Base-by-base conservation (phyloP, 2,888 invertebrate species). In the Phortica magna region DNA sequence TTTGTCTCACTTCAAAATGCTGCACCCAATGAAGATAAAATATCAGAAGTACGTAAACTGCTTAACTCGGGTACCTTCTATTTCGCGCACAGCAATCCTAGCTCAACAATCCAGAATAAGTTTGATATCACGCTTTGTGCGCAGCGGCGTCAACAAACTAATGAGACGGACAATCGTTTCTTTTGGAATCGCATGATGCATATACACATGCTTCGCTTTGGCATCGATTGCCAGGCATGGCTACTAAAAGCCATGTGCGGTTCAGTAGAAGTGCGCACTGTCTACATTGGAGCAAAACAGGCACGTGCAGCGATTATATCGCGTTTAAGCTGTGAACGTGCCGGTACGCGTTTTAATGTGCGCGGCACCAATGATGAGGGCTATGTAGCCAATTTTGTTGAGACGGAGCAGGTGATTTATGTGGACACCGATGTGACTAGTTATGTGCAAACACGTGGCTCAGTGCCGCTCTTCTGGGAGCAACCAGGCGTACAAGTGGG, bases 361-460 rank as follows among this genome's bases (percentile, higher is more conserved):
- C 94, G 99, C 82, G 99, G 99, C n/a, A 97, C 97, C 81, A 99
- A 99, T 92, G 99, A 99, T 93, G 98, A 98, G 91, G 99, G 99
- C 0, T 97, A 98, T 93, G 99, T 99, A 17, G 99, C 99, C 0
- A 99, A 99, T 93, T 99, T 99, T 94, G 99, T 99, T 42, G 99
- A 99, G 94, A 99, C 99, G 0, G 99, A 99, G 92, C 99, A 99
- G 93, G 97, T 98, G 17, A 96, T 98, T 84, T 96, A 95, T 90
- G 94, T 97, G 85, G 99, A 99, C 90, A 96, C 98, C 87, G 96
- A 97, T 89, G 95, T 98, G 5, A 94, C 96, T 7, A 98, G 98
- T 7, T 97, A 96, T 90, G 93, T 99, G 12, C 97, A 97, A 93
- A 98, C 98, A 0, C 94, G 99, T 84, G 99, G 99, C 0, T 99